phyloP scores from a whole-genome alignment of 2,797 vertebrate species.

The Pangasius macronema region DNA sequence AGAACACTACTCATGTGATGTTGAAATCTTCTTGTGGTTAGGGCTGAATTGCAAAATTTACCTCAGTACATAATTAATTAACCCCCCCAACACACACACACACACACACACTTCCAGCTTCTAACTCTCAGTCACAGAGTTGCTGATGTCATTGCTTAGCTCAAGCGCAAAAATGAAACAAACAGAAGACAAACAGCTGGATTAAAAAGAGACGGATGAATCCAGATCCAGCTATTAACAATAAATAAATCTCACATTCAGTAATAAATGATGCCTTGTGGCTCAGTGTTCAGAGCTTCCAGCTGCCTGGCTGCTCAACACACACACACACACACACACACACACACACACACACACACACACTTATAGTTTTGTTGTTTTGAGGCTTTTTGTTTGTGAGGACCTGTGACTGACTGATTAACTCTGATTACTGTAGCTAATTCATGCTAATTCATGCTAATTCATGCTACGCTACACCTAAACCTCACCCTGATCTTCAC shows the following conservation, averaged over 20 bases:
- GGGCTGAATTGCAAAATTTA: background rate
- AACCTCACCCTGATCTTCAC: too few relatives aligned
- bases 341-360: background rate
- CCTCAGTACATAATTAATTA: background rate
- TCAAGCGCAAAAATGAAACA: slow-evolving; percentile 10
- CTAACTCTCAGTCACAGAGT: background rate
- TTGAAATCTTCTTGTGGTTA: background rate
- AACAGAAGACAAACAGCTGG: slow-evolving; percentile 22
- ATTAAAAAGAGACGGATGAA: slow-evolving; percentile 21
- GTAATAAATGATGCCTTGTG: slow-evolving; percentile 35
- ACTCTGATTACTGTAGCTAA: too few relatives aligned
- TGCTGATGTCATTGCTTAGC: slow-evolving; percentile 5
- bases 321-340: background rate
- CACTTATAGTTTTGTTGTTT: background rate
- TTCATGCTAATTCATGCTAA: background rate
- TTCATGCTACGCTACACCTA: background rate
- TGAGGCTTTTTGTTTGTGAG: background rate
- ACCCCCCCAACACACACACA: background rate
- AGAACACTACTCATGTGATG: background rate
- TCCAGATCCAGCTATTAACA: slow-evolving; percentile 54
- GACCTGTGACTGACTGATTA: background rate
- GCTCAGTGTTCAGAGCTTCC: slow-evolving; percentile 35
- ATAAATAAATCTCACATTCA: slow-evolving; percentile 52
- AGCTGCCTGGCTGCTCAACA: slow-evolving; percentile 39
- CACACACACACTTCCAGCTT: background rate